phyloP scores from a whole-genome alignment of 1,140 invertebrate species.

The Drosophila cardini region DNA sequence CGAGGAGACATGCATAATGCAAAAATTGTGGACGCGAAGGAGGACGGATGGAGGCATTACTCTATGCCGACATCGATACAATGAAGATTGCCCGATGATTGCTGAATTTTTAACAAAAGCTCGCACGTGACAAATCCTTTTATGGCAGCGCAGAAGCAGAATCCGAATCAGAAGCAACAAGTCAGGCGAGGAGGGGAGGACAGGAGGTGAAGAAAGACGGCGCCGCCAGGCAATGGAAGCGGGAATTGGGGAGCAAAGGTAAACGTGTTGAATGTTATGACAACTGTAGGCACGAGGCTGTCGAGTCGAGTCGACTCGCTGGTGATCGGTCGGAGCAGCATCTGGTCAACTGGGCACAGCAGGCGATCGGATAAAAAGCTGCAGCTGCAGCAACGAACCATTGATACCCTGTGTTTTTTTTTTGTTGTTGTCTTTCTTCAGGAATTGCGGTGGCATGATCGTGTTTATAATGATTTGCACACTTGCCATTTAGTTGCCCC shows the following conservation, averaged over 20 bases:
- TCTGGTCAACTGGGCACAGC: slow-evolving; percentile 52
- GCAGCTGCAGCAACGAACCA: slow-evolving; percentile 42
- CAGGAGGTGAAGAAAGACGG: slow-evolving; percentile 6
- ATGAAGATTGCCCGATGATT: slow-evolving; percentile 75
- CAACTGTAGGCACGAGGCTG: slow-evolving; percentile 77
- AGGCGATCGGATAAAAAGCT: slow-evolving; percentile 54
- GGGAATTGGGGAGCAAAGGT: slow-evolving; percentile 28
- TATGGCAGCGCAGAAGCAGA: slow-evolving; percentile 72
- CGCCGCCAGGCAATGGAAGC: background rate
- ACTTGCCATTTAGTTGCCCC: slow-evolving; percentile 36
- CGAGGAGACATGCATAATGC: slow-evolving; percentile 75
- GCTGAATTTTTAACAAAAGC: slow-evolving; percentile 83
- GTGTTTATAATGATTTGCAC: slow-evolving; percentile 47
- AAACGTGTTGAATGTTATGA: slow-evolving; percentile 82
- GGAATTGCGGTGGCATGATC: slow-evolving; percentile 22
- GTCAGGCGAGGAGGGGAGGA: background rate
- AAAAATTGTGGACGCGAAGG: slow-evolving; percentile 45
- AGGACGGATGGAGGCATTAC: background rate
- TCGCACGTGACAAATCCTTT: slow-evolving; percentile 85
- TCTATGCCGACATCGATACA: slow-evolving; percentile 40
- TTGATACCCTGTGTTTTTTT: slow-evolving; percentile 26
- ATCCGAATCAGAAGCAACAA: slow-evolving; percentile 1
- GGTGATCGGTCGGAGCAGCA: slow-evolving; percentile 39
- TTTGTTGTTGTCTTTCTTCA: background rate
- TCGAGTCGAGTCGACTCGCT: slow-evolving; percentile 25